A percentile compares a stretch with the other conserved stretches of the same genome.
phyloP scores from a whole-genome alignment of 2,888 invertebrate species.

The Onthophagus sagittarius region DNA sequence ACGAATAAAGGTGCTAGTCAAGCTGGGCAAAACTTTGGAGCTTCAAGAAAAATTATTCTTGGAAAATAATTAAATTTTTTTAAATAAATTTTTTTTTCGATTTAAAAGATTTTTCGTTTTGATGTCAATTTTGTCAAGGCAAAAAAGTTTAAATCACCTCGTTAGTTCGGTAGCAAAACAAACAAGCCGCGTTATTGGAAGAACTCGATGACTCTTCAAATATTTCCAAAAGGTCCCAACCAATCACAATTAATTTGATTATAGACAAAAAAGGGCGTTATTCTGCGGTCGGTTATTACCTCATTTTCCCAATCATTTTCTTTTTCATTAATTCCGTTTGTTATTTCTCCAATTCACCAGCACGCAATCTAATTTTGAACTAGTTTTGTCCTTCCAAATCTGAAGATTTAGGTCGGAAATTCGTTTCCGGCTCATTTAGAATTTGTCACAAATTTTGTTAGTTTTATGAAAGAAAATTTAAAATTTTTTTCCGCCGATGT shows the following conservation, averaged over 20 bases:
- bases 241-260: not conserved
- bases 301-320: not conserved
- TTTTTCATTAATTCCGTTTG: not conserved
- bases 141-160: not conserved
- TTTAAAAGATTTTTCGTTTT: too few relatives aligned
- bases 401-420: not conserved
- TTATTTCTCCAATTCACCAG: not conserved
- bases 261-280: not conserved
- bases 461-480: not conserved
- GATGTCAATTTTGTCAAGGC: not conserved
- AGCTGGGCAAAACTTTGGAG: slow-evolving; percentile 84
- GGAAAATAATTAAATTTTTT: slow-evolving; percentile 56
- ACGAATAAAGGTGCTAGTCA: slow-evolving; percentile 81
- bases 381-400: not conserved
- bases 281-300: not conserved
- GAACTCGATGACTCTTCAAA: not conserved
- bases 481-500: not conserved
- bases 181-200: not conserved
- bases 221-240: not conserved
- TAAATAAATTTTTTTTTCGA: not conserved
- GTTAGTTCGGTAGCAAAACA: not conserved
- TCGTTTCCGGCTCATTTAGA: not conserved
- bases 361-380: not conserved
- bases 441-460: not conserved
- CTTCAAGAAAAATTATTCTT: slow-evolving; percentile 74